phyloP scores from a whole-genome alignment of 2,888 invertebrate species.

The Sesamia inferens region DNA sequence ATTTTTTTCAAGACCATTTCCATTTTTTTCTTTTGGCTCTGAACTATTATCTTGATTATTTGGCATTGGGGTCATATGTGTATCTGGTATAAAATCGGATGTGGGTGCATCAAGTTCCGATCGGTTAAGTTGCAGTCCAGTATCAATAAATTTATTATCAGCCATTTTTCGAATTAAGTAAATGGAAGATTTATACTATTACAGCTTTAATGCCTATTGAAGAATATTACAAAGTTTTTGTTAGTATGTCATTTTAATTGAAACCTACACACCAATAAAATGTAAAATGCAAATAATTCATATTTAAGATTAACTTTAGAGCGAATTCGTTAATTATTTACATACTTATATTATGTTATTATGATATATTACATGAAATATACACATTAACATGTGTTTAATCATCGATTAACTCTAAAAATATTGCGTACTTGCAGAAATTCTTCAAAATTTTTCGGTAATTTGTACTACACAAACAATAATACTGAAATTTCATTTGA shows the following conservation, averaged over 20 bases:
- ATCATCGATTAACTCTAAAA: neutral
- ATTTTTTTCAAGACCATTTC: constrained; percentile 26
- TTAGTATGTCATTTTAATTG: neutral
- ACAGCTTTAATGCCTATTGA: neutral
- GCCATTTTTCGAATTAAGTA: constrained; percentile 28
- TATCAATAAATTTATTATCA: constrained; percentile 11
- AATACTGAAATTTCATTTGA: too few species aligned
- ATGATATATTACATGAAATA: neutral
- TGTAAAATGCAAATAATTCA: neutral
- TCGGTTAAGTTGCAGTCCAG: neutral
- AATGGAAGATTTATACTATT: neutral
- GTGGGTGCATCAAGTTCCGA: neutral
- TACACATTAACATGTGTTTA: neutral
- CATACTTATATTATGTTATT: neutral
- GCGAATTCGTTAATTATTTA: neutral
- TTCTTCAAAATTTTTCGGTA: neutral
- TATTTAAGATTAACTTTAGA: neutral
- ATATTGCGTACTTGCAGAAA: constrained; percentile 24
- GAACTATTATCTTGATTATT: neutral
- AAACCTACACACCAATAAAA: neutral
- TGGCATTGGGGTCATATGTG: neutral
- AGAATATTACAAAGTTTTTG: neutral
- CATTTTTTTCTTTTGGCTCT: constrained; percentile 2
- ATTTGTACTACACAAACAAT: neutral
- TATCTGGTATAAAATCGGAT: constrained; percentile 2